A percentile compares a stretch with the other conserved stretches of the same genome.
Evolutionary conservation across 2,888 invertebrate species (phyloP).

Genomic region (Phaonia tiefii): DNA sequence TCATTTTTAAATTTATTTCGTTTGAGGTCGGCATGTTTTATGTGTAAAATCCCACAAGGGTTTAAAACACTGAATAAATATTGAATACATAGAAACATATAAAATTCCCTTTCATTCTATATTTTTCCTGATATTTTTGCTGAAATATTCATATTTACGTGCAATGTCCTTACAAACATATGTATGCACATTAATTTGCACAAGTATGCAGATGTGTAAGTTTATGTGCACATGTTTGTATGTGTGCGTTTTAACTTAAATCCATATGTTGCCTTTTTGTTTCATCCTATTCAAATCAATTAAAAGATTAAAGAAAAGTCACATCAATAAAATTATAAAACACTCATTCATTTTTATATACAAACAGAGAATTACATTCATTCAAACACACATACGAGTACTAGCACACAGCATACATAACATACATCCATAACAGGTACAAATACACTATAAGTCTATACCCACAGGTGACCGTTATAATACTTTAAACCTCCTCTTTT

Average conservation of each 20-base stretch:
- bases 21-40: no score
- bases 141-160: neutral
- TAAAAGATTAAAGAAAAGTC: conserved; percentile 30
- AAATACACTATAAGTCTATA: neutral
- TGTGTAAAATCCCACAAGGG: no score
- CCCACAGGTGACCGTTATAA: conserved; percentile 38
- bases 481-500: conserved; percentile 34
- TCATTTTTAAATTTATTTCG: no score
- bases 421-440: neutral
- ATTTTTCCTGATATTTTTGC: neutral
- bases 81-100: no score
- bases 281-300: conserved; percentile 34
- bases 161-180: conserved; percentile 1
- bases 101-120: no score
- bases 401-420: no score
- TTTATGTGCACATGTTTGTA: no score
- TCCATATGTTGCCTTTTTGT: conserved; percentile 1
- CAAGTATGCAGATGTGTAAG: neutral
- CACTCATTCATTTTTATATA: neutral
- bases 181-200: no score
- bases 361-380: no score
- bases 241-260: no score
- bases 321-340: conserved; percentile 22
- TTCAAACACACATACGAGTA: no score
- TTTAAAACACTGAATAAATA: no score